These are phyloP conservation scores for Yponomeuta malinellus DNA, from an alignment of 2,888 invertebrate species.

Conservation along the genomic window DNA sequence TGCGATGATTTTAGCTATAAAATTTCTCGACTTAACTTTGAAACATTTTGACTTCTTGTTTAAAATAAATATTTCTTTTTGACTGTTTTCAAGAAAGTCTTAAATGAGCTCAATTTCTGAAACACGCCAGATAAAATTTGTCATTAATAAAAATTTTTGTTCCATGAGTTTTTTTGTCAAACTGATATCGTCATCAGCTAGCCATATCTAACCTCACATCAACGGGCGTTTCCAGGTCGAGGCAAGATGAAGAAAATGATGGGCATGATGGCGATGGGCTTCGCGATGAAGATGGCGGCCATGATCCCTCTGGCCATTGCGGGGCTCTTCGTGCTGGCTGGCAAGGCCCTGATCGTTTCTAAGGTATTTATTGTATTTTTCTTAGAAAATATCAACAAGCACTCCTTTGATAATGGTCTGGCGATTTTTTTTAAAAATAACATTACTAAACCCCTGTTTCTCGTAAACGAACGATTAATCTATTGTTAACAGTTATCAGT, in stretches of 20 bases:
- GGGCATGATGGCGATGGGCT: slow-evolving; percentile 93
- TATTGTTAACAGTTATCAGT: no score
- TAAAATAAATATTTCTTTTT: no score
- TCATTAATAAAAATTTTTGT: not conserved
- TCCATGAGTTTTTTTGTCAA: not conserved
- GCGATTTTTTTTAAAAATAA: no score
- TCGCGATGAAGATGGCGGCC: slow-evolving; percentile 89
- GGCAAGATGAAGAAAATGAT: slow-evolving; percentile 94
- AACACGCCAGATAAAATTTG: not conserved
- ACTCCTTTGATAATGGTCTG: no score
- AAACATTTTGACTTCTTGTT: no score
- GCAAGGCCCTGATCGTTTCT: slow-evolving; percentile 88
- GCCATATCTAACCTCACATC: not conserved
- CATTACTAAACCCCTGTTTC: no score
- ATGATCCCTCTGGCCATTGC: slow-evolving; percentile 88
- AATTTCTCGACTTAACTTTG: no score
- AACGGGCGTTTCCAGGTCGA: slow-evolving; percentile 74
- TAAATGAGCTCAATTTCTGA: not conserved
- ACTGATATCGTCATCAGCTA: not conserved
- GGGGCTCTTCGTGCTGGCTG: slow-evolving; percentile 86
- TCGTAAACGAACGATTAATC: no score
- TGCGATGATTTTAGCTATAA: no score
- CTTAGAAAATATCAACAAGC: not conserved
- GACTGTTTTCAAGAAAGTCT: not conserved
- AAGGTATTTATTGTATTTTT: slow-evolving; percentile 52